Base-by-base conservation (phyloP, 1,140 invertebrate species). In the Anastatus disparis region DNA sequence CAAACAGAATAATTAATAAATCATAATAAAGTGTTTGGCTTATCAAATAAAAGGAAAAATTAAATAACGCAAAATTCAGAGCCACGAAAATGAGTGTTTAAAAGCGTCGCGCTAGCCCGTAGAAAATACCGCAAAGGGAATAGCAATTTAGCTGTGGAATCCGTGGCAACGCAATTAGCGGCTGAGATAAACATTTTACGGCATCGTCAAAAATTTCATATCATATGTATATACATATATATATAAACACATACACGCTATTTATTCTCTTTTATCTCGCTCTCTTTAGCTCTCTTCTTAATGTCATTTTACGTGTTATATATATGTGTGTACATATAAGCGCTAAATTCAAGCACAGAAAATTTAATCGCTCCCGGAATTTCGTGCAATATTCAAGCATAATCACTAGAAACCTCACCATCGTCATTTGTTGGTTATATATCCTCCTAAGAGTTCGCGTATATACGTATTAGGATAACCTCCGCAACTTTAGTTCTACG, bases 301-400 rank as follows among this genome's bases (percentile, higher is more conserved):
- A n/a, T n/a, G n/a, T n/a, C n/a, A n/a, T n/a, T n/a, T n/a, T n/a
- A n/a, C n/a, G n/a, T n/a, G n/a, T n/a, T n/a, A n/a, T n/a, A n/a
- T n/a, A n/a, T n/a, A n/a, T n/a, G n/a, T n/a, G n/a, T n/a, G n/a
- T n/a, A n/a, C n/a, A n/a, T n/a, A n/a, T n/a, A n/a, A n/a, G n/a
- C n/a, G n/a, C 56, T 29, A 38, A 24, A 69, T 59, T 61, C 46
- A 35, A 59, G 55, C n/a, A 13, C 13, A 46, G 56, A 40, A 70
- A 64, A 70, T 64, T 70, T 63, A 63, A 70, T 70, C 68, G 68
- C 15, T 42, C 20, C 50, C 50, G 59, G 50, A 70, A 70, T 70
- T 56, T 58, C 59, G 61, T 56, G 61, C 68, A 70, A 70, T 70
- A 70, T 63, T 58, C 58, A 70, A 67, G 65, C 69, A 53, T 53